A percentile compares a stretch with the other conserved stretches of the same genome.
Conservation (phyloP, 2,888 invertebrate species). For the Empis livida region DNA sequence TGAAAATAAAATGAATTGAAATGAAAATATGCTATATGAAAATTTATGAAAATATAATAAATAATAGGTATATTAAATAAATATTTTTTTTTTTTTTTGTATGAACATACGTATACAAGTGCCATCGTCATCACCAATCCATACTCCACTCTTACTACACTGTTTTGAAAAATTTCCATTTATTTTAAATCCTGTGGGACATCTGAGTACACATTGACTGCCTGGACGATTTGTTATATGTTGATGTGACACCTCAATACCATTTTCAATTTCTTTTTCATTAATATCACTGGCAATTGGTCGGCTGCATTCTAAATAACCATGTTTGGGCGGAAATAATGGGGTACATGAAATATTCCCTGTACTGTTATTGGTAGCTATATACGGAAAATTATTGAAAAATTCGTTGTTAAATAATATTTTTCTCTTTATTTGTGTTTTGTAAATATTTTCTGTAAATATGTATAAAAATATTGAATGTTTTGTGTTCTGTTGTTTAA, state of each 20-base stretch:
- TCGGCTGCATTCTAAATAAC: constrained; percentile 38
- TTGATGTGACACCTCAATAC: neutral
- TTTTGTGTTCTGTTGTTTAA: too few species aligned
- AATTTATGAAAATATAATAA: neutral
- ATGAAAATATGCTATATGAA: neutral
- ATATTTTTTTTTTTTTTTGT: too few species aligned
- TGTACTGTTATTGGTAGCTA: too few species aligned
- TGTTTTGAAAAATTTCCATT: constrained; percentile 36
- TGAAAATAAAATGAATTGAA: neutral
- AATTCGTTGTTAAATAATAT: too few species aligned
- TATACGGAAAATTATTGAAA: too few species aligned
- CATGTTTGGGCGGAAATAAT: constrained; percentile 35
- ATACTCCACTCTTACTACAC: constrained; percentile 35
- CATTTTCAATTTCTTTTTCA: neutral
- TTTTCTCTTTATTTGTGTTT: too few species aligned
- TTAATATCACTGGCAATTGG: constrained; percentile 14
- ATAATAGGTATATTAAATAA: neutral
- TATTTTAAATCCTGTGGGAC: constrained; percentile 28
- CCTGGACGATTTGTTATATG: constrained; percentile 35
- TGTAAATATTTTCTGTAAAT: too few species aligned
- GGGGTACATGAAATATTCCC: constrained; percentile 31
- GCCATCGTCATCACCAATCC: constrained; percentile 37
- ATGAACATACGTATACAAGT: constrained; percentile 35
- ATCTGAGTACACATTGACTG: constrained; percentile 38
- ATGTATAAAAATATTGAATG: too few species aligned